Evolutionary conservation across 2,113 vertebrate species (phyloP).

Genomic region (Alectura lathami): DNA sequence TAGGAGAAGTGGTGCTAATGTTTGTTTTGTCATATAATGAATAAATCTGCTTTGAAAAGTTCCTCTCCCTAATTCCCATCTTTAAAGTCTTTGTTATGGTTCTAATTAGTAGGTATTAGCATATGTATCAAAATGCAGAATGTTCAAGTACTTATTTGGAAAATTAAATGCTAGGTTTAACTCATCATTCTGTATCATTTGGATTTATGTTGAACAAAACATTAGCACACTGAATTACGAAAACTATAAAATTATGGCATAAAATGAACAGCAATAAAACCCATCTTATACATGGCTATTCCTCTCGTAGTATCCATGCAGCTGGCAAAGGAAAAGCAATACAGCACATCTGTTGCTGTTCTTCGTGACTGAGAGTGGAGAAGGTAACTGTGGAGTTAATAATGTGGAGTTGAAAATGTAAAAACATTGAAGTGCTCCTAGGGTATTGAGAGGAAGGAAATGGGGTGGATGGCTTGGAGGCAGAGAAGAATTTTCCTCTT

Average conservation of each 20-base stretch:
- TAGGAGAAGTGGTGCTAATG: slow-evolving; percentile 22
- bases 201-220: slow-evolving; percentile 50
- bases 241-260: slow-evolving; percentile 30
- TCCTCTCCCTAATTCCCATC: slow-evolving; percentile 57
- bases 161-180: slow-evolving; percentile 60
- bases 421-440: background rate
- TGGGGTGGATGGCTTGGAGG: background rate
- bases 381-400: background rate
- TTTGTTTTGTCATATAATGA: slow-evolving; percentile 19
- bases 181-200: slow-evolving; percentile 34
- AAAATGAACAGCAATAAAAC: slow-evolving; percentile 30
- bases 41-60: slow-evolving; percentile 55
- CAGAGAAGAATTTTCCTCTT: background rate
- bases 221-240: slow-evolving; percentile 19
- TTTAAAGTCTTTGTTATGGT: slow-evolving; percentile 51
- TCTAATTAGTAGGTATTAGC: slow-evolving; percentile 67
- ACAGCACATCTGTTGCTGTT: background rate
- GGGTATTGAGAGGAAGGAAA: background rate
- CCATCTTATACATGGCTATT: background rate
- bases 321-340: background rate
- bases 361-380: background rate
- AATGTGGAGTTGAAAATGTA: background rate
- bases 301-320: background rate
- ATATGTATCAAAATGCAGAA: slow-evolving; percentile 59
- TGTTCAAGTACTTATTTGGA: slow-evolving; percentile 32